These are phyloP conservation scores for Pyrochroa serraticornis DNA, from an alignment of 2,888 invertebrate species.

Conservation along the genomic window DNA sequence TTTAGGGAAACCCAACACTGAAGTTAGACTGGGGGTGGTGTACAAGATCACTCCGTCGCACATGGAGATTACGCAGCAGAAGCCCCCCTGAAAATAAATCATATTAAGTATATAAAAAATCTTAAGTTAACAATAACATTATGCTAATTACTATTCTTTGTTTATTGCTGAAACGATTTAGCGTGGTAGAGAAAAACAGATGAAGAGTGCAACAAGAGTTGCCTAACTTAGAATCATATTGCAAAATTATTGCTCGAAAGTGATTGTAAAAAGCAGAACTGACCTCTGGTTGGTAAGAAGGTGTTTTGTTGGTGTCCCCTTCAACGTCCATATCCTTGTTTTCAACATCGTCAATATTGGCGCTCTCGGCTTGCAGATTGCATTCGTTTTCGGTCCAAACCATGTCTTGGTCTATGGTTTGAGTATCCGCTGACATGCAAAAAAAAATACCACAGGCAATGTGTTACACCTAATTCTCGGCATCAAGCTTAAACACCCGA, in stretches of 20 bases:
- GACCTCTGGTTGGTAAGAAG: slow-evolving; percentile 44
- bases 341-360: slow-evolving; percentile 10
- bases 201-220: too few relatives aligned
- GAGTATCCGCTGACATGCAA: slow-evolving; percentile 45
- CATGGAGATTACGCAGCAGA: slow-evolving; percentile 83
- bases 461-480: slow-evolving; percentile 44
- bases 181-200: too few relatives aligned
- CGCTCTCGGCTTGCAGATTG: slow-evolving; percentile 16
- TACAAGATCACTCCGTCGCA: slow-evolving; percentile 81
- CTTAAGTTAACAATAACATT: background rate
- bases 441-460: slow-evolving; percentile 45
- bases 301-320: slow-evolving; percentile 32
- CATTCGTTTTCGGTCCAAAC: slow-evolving; percentile 30
- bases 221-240: too few relatives aligned
- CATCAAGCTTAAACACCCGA: slow-evolving; percentile 19
- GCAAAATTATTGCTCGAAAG: background rate
- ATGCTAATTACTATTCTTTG: too few relatives aligned
- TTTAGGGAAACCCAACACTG: slow-evolving; percentile 76
- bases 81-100: slow-evolving; percentile 67
- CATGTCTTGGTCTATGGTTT: slow-evolving; percentile 36
- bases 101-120: slow-evolving; percentile 4
- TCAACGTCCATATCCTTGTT: slow-evolving; percentile 19
- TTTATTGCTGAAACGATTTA: too few relatives aligned
- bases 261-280: background rate
- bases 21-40: slow-evolving; percentile 71